A percentile compares a stretch with the other conserved stretches of the same genome.
Evolutionary conservation across 2,888 invertebrate species (phyloP).

Genomic region (Bombylius major): DNA sequence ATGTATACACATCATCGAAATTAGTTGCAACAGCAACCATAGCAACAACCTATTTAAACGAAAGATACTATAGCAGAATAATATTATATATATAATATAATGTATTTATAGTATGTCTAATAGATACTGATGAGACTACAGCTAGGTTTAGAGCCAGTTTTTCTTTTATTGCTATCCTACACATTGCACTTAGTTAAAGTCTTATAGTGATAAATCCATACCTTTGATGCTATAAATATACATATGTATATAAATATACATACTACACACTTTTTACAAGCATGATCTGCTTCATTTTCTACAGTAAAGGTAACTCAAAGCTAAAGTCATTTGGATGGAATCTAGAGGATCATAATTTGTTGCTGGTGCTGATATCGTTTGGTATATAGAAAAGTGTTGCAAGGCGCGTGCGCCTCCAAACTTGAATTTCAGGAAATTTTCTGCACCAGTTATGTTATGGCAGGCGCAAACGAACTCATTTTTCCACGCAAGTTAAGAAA

Average conservation of each 20-base stretch:
- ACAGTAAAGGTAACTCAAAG: no score
- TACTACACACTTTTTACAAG: neutral
- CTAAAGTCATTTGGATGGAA: neutral
- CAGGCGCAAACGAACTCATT: slow-evolving; percentile 33
- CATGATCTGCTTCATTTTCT: no score
- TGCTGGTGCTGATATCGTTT: neutral
- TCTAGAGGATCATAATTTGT: slow-evolving; percentile 3
- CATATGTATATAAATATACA: neutral
- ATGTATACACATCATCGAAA: no score
- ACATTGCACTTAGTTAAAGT: neutral
- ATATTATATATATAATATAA: no score
- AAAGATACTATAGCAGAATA: no score
- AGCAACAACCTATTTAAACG: no score
- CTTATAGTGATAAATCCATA: no score
- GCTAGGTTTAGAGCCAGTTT: neutral
- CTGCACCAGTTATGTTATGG: slow-evolving; percentile 22
- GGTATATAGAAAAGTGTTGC: neutral
- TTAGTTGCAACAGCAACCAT: no score
- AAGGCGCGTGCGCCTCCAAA: slow-evolving; percentile 10
- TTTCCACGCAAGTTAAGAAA: slow-evolving; percentile 2
- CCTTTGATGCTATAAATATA: neutral
- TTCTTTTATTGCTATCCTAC: neutral
- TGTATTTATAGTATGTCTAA: no score
- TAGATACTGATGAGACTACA: neutral
- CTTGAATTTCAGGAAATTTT: slow-evolving; percentile 19